Conservation (phyloP, 2,888 invertebrate genomes). For the Drosophila lacicola region DNA sequence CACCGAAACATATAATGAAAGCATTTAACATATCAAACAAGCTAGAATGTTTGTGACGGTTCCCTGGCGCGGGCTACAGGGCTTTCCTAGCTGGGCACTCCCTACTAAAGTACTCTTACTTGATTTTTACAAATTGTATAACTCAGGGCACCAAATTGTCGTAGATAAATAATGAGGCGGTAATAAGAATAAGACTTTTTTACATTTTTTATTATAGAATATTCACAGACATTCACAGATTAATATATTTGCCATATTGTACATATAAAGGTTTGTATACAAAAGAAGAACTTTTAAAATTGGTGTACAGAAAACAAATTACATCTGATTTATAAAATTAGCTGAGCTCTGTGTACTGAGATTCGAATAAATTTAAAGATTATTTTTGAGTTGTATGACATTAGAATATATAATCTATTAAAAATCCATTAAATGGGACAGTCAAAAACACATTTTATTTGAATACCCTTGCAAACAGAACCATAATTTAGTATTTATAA, state of each 20-base stretch:
- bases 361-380: constrained; percentile 2
- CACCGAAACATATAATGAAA: no score
- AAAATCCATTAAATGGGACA: constrained; percentile 53
- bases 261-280: constrained; percentile 35
- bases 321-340: constrained; percentile 2
- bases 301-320: constrained; percentile 16
- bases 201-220: neutral
- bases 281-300: constrained; percentile 37
- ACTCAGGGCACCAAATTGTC: no score
- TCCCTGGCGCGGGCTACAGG: no score
- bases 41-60: no score
- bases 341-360: neutral
- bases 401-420: constrained; percentile 10
- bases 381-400: constrained; percentile 9
- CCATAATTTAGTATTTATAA: neutral
- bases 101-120: no score
- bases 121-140: no score
- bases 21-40: no score
- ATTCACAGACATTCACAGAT: constrained; percentile 18
- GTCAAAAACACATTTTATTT: constrained; percentile 30
- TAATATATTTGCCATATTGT: constrained; percentile 28
- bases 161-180: neutral
- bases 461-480: constrained; percentile 16
- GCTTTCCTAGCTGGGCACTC: no score
- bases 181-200: neutral